Evolutionary conservation across 2,113 vertebrate species (phyloP).

Genomic region (Nesoenas mayeri): DNA sequence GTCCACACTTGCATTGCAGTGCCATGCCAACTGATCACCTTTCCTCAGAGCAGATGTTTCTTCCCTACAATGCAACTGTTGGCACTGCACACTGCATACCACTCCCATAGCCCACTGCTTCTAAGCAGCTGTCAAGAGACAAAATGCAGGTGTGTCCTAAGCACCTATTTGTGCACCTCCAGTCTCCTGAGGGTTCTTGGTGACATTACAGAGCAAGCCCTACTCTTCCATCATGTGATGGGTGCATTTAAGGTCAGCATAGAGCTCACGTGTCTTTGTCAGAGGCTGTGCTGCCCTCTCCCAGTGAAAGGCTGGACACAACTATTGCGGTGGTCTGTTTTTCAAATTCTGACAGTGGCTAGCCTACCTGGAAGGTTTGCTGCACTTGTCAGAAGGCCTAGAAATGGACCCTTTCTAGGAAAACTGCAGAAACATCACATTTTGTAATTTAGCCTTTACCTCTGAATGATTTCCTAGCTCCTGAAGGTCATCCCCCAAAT

Average conservation of each 20-base stretch:
- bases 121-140: background rate
- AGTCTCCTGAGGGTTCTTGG: background rate
- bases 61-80: background rate
- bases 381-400: background rate
- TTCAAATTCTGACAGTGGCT: background rate
- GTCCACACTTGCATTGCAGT: background rate
- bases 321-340: background rate
- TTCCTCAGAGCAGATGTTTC: background rate
- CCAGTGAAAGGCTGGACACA: background rate
- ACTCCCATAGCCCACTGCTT: background rate
- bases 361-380: background rate
- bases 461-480: background rate
- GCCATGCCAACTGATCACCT: background rate
- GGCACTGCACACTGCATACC: background rate
- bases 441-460: background rate
- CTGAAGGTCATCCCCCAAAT: background rate
- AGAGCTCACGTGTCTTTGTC: background rate
- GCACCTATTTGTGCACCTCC: background rate
- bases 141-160: background rate
- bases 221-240: background rate
- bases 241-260: accelerated
- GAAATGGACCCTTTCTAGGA: background rate
- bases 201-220: background rate
- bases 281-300: background rate
- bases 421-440: background rate